Evolutionary conservation across 2,797 vertebrate genomes (phyloP).

Genomic region (Hoplostethus atlanticus): DNA sequence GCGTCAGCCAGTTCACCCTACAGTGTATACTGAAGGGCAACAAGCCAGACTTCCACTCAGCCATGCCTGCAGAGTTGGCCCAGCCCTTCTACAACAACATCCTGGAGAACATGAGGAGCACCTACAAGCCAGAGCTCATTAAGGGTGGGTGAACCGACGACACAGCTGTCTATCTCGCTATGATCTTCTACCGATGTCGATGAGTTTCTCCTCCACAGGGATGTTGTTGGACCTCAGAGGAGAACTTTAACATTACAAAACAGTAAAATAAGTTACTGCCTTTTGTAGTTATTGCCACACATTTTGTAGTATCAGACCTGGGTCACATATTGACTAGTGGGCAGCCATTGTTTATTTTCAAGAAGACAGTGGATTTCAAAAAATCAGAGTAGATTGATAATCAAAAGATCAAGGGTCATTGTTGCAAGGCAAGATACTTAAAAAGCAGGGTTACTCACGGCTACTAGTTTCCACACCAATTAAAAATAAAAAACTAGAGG

Average conservation of each 20-base stretch:
- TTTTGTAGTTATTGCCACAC: background rate
- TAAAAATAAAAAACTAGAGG: slow-evolving; percentile 29
- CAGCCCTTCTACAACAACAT: slow-evolving; percentile 93
- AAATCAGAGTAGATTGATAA: background rate
- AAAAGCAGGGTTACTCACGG: background rate
- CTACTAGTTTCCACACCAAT: slow-evolving; percentile 17
- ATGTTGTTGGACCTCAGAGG: background rate
- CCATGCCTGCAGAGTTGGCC: slow-evolving; percentile 93
- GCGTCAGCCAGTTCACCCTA: slow-evolving; percentile 97
- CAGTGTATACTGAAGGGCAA: slow-evolving; percentile 96
- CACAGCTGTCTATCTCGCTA: background rate
- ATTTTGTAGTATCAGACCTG: background rate
- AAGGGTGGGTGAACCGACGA: slow-evolving; percentile 84
- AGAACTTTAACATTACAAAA: too few relatives aligned
- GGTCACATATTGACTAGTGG: background rate
- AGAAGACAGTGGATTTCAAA: background rate
- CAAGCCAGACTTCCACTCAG: slow-evolving; percentile 95
- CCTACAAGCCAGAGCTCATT: slow-evolving; percentile 92
- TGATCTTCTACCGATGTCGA: too few relatives aligned
- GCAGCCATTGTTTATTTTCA: background rate
- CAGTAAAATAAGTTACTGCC: too few relatives aligned
- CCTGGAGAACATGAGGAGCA: slow-evolving; percentile 91
- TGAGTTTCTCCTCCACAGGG: background rate
- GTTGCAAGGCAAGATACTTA: background rate
- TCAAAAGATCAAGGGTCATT: background rate